Evolutionary conservation across 2,888 invertebrate species (phyloP), one percentile per base, ranked within the genome.

Genomic region (Beris chalybata): DNA sequence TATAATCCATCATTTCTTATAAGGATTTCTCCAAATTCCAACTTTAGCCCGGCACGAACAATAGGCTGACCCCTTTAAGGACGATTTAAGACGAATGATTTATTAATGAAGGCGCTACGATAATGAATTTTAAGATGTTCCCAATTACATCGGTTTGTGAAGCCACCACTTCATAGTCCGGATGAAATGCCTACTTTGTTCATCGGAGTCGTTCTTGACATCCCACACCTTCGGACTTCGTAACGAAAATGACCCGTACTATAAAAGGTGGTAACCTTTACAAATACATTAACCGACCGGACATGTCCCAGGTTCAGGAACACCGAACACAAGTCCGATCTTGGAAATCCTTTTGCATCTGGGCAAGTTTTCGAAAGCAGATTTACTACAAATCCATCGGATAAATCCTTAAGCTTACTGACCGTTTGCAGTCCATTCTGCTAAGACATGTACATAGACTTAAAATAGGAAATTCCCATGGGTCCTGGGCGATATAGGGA

Each of bases 371-470:
- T 66, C 67, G 52, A 71, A 72, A 71, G 66, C 69, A 71, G 71
- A 71, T 71, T 71, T 69, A 68, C 55, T 66, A 71, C 69, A 71
- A 71, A 72, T 71, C 72, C 70, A 69, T 67, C 65, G 70, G 69
- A 71, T 72, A 71, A 71, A 72, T 71, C 71, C 66, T 67, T 69
- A 70, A 71, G 70, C 71, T 71, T 70, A 68, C 65, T 70, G 71
- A 70, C 71, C 71, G 67, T 69, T 69, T 71, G 67, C 70, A 70
- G 66, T 70, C 70, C 66, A 71, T 70, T 71, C 70, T 65, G 66
- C 56, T 76, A 78, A 77, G 77, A 77, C 76, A 77, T 75, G 74
- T 74, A 58, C 58, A 58, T 47, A 38, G 55, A 67, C 69, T 69
- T 67, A 67, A 69, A 67, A 67, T 54, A 69, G 59, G 65, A 69